These are phyloP conservation scores for Pterophyllum scalare DNA, from an alignment of 2,113 vertebrate genomes.

Conservation along the genomic window DNA sequence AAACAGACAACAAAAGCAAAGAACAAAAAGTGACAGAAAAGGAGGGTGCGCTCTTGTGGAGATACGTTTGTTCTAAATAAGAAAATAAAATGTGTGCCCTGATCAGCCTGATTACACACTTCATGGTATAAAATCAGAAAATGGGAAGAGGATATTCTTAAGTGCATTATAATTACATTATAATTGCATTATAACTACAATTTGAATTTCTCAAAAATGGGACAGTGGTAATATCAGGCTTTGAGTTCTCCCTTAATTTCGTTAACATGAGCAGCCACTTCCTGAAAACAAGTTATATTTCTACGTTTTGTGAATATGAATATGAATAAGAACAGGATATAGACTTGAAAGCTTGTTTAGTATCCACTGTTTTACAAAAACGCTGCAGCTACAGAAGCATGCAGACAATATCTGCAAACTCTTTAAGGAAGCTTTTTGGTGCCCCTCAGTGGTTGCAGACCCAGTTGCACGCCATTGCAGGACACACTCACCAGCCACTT, in stretches of 20 bases:
- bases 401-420: background rate
- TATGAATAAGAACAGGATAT: background rate
- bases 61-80: background rate
- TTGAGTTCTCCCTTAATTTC: background rate
- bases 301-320: background rate
- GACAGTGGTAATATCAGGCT: background rate
- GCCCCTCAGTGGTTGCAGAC: constrained; percentile 8
- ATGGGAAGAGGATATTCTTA: background rate
- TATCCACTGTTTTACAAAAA: background rate
- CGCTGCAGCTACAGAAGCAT: background rate
- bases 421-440: accelerated
- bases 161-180: background rate
- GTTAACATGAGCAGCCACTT: accelerated
- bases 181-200: background rate
- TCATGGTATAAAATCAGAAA: background rate
- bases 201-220: background rate
- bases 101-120: background rate
- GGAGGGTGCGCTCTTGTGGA: background rate
- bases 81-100: background rate
- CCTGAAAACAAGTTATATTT: background rate
- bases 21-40: background rate
- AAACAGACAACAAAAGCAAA: no score
- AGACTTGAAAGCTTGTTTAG: accelerated
- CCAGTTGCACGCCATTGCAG: background rate
- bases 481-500: background rate